These are phyloP conservation scores for Campoletis sonorensis DNA, from an alignment of 1,140 invertebrate species.

Conservation along the genomic window DNA sequence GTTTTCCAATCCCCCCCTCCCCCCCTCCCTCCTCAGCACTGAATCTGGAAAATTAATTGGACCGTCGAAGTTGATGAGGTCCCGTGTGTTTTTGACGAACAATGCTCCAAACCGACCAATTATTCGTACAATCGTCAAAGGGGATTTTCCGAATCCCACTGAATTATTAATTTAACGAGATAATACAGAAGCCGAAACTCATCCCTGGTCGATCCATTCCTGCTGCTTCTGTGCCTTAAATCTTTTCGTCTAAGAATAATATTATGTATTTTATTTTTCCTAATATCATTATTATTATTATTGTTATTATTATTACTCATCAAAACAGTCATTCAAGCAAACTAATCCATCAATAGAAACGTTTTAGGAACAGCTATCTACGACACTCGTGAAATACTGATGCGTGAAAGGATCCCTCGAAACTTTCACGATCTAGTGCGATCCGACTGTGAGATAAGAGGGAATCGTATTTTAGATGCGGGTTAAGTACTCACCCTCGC, in stretches of 20 bases:
- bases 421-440: not conserved
- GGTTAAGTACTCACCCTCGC: not conserved
- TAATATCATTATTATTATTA: no score
- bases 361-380: no score
- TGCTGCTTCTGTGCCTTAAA: no score
- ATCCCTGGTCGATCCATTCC: not conserved
- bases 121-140: conserved; percentile 12
- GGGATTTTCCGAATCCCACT: not conserved
- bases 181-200: not conserved
- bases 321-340: no score
- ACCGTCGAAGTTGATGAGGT: conserved; percentile 9
- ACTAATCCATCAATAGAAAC: no score
- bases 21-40: not conserved
- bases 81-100: conserved; percentile 33
- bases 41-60: conserved; percentile 32
- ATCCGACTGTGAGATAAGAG: not conserved
- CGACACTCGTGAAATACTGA: not conserved
- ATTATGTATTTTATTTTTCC: no score
- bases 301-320: no score
- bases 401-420: not conserved
- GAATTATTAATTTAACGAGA: conserved; percentile 34
- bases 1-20: conserved; percentile 16
- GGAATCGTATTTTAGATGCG: not conserved
- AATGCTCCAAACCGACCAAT: conserved; percentile 32
- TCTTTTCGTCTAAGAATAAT: no score